Evolutionary conservation across 2,113 vertebrate genomes (phyloP).

Genomic region (Dipodomys ordii): DNA sequence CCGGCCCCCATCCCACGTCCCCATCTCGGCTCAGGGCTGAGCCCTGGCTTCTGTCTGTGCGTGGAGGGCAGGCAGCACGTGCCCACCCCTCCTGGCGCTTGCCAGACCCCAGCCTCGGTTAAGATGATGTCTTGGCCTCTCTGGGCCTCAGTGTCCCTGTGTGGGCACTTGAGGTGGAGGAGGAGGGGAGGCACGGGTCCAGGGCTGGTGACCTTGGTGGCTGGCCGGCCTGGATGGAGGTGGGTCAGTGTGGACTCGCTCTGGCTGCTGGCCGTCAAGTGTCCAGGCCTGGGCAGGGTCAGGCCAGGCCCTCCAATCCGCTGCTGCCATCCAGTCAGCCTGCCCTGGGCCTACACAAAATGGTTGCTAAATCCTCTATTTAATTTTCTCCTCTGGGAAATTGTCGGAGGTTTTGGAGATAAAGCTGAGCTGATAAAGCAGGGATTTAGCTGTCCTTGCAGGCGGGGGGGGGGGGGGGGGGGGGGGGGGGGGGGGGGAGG

Average conservation of each 20-base stretch:
- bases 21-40: background rate
- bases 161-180: background rate
- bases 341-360: background rate
- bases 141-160: background rate
- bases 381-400: conserved; percentile 75
- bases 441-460: conserved; percentile 46
- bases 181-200: background rate
- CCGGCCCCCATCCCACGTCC: background rate
- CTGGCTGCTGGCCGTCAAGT: background rate
- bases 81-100: too few relatives aligned
- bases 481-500: too few relatives aligned
- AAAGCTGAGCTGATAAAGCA: conserved; percentile 66
- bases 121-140: background rate
- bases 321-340: background rate
- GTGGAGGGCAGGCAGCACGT: background rate
- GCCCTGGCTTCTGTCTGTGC: background rate
- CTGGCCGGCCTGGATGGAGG: too few relatives aligned
- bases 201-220: background rate
- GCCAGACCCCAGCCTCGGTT: background rate
- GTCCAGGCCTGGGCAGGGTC: background rate
- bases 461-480: background rate
- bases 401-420: conserved; percentile 71
- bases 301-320: background rate
- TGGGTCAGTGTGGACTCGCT: too few relatives aligned
- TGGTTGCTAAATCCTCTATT: conserved; percentile 70